Evolutionary conservation across 2,797 vertebrate genomes (phyloP), one percentile per base, ranked within the genome.

Genomic region (Kryptolebias ocellatus): DNA sequence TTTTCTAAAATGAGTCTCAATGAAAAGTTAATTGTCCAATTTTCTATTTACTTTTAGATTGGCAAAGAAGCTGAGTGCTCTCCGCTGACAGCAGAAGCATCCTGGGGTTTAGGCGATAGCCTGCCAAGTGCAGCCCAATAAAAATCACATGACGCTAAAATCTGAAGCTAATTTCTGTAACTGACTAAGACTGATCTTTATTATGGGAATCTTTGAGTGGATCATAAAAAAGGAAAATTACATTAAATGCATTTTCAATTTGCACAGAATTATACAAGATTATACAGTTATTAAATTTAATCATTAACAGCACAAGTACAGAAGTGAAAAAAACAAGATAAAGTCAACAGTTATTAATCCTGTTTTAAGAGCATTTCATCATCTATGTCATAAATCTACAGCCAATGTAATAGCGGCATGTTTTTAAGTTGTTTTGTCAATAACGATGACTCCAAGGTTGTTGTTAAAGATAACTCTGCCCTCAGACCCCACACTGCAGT

Each of bases 391-490:
- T 16, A 10, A 14, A 58, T 57, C 39, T 52, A 28, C 45, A 20
- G 17, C 12, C 49, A 12, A 24, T 7, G 10, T 7, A 52, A 8
- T 16, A 27, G 15, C 0, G 1, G 12, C 11, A 2, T 44, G 24
- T 20, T 45, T 58, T 56, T 60, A 78, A 18, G 39, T 1, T 76
- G 88, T 92, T 10, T 92, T 74, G 11, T 95, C 93, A 55, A 96
- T 28, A 46, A 96, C 90, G 49, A 97, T 89, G 58, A 86, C 95
- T 62, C 89, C 91, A 3, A 96, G 77, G 72, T 83, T 96, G 74
- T 95, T 98, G 84, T 96, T 96, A 63, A 99, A 98, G 57, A 97
- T 58, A 50, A 97, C 78, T 67, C 89, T 96, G 10, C 95, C 95
- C 0, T 94, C 82, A 74, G 87, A 91, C 78, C 91, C 86, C 65